Conservation (phyloP, 1,140 invertebrate species). For the Frieseomelitta varia region DNA sequence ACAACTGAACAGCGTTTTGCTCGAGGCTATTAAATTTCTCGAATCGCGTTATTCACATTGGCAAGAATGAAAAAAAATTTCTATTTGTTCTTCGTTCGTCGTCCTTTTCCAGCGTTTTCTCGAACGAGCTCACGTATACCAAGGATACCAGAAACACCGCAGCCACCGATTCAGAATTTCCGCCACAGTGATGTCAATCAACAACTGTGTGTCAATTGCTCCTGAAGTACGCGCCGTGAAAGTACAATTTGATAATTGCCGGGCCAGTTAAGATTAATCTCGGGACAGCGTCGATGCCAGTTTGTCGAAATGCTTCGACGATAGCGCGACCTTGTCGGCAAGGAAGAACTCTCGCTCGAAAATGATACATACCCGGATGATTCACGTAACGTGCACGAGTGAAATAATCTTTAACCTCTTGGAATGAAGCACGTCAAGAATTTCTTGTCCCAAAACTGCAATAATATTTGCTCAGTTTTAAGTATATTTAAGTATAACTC, state of each 20-base stretch:
- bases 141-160: neutral
- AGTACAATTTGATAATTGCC: conserved; percentile 30
- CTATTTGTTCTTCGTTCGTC: too few relatives aligned
- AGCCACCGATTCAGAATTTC: neutral
- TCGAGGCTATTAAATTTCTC: neutral
- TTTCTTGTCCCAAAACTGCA: too few relatives aligned
- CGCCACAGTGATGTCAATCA: neutral
- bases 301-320: neutral
- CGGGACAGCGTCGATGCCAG: neutral
- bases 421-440: too few relatives aligned
- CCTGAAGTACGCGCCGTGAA: neutral
- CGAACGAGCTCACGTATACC: neutral
- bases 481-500: too few relatives aligned
- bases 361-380: too few relatives aligned
- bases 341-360: neutral
- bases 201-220: neutral
- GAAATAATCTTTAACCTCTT: too few relatives aligned
- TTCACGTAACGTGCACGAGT: too few relatives aligned
- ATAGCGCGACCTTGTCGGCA: neutral
- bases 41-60: too few relatives aligned
- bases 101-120: neutral
- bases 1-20: neutral
- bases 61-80: too few relatives aligned
- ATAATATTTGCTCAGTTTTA: too few relatives aligned
- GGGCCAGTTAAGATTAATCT: conserved; percentile 4